Conservation (phyloP, 2,113 vertebrate genomes). For the Dipodomys merriami region DNA sequence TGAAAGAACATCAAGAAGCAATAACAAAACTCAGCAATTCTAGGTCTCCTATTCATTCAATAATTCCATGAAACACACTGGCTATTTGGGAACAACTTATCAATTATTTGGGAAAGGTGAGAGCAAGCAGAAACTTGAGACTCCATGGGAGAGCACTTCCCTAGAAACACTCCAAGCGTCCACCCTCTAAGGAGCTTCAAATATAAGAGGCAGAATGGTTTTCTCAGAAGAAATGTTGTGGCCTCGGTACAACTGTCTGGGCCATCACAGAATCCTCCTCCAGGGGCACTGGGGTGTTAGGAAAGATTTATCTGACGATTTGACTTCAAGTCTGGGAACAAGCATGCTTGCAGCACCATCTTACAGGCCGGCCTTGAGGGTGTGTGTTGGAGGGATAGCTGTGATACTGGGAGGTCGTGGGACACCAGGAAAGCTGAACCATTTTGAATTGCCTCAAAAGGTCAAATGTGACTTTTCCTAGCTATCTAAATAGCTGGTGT, state of each 20-base stretch:
- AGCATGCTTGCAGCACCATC: no score
- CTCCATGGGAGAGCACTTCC: neutral
- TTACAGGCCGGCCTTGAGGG: no score
- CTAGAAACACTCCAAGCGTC: neutral
- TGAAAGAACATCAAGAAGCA: neutral
- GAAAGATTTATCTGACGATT: neutral
- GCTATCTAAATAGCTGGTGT: neutral
- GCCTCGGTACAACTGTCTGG: neutral
- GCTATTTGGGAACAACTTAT: neutral
- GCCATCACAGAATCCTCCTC: neutral
- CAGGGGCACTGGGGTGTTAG: neutral
- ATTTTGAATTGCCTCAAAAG: neutral
- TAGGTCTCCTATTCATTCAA: neutral
- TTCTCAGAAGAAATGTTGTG: neutral
- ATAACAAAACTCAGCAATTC: neutral
- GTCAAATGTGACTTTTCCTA: constrained; percentile 5
- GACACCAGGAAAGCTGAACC: neutral
- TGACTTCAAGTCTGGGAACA: neutral
- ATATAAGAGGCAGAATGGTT: neutral
- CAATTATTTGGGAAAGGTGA: neutral
- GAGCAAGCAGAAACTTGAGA: neutral
- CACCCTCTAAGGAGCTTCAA: neutral
- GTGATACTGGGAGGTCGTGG: accelerated
- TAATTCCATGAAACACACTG: neutral
- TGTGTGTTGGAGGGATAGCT: neutral